A percentile compares a stretch with the other conserved stretches of the same genome.
Conservation (phyloP, 2,888 invertebrate species). For the Chorisops tibialis region DNA sequence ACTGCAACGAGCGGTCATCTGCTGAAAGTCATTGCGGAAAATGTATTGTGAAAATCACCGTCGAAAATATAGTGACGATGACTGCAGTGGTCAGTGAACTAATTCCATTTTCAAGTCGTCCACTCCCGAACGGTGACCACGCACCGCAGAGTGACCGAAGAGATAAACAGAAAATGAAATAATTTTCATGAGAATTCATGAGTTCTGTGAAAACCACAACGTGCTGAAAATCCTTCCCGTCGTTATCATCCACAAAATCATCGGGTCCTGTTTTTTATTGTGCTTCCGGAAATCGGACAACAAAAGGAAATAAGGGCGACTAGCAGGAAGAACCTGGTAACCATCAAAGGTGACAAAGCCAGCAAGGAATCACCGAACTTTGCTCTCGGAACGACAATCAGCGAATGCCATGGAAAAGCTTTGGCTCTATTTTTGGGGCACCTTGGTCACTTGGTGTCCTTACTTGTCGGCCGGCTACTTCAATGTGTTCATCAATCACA, state of each 20-base stretch:
- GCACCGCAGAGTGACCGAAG: not conserved
- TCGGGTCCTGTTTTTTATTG: not conserved
- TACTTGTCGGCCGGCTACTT: slow-evolving; percentile 64
- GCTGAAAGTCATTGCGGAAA: no score
- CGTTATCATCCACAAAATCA: no score
- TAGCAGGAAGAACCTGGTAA: slow-evolving; percentile 8
- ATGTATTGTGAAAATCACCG: slow-evolving; percentile 2
- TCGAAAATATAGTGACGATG: slow-evolving; percentile 3
- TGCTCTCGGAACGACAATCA: slow-evolving; percentile 15
- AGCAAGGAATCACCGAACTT: not conserved
- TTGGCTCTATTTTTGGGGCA: slow-evolving; percentile 33
- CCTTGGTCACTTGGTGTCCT: slow-evolving; percentile 40
- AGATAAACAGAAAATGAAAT: slow-evolving; percentile 20
- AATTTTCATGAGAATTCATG: slow-evolving; percentile 15
- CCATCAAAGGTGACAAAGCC: slow-evolving; percentile 1
- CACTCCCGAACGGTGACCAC: no score
- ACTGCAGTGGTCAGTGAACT: not conserved
- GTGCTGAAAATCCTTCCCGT: not conserved
- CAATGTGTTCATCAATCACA: slow-evolving; percentile 76
- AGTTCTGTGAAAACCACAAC: not conserved
- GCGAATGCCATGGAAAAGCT: slow-evolving; percentile 32
- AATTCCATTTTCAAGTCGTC: not conserved
- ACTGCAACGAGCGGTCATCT: no score
- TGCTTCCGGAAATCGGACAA: slow-evolving; percentile 6
- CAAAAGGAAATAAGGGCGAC: slow-evolving; percentile 9